Percentiles rank a stretch among this genome's conserved stretches.
phyloP scores from a whole-genome alignment of 2,888 invertebrate species.

The Caenorhabditis drosophilae region DNA sequence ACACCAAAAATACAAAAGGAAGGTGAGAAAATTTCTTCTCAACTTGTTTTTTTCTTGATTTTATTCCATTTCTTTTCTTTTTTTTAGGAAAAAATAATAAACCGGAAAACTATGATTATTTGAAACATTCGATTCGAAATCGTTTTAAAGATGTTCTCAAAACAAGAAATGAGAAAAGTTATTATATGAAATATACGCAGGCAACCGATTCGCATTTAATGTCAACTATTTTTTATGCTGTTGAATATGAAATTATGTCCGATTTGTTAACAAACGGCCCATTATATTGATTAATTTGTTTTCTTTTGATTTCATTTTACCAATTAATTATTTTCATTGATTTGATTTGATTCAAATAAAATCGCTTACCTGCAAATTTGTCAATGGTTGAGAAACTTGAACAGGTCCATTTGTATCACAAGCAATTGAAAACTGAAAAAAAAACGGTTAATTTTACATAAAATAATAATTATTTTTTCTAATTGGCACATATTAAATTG shows the following conservation, averaged over 20 bases:
- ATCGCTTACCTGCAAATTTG: conserved; percentile 81
- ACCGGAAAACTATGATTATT: conserved; percentile 32
- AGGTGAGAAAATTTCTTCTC: conserved; percentile 12
- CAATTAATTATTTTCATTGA: not conserved
- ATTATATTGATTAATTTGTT: conserved; percentile 16
- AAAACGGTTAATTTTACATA: no score
- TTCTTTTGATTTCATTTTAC: not conserved
- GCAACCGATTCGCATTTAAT: conserved; percentile 64
- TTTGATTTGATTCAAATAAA: conserved; percentile 1
- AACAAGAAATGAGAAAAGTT: conserved; percentile 37
- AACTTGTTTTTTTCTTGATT: not conserved
- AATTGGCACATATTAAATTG: no score
- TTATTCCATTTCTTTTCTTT: no score
- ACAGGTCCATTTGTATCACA: conserved; percentile 87
- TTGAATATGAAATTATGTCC: conserved; percentile 55
- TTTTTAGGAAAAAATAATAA: conserved; percentile 28
- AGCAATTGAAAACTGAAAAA: conserved; percentile 74
- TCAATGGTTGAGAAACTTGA: conserved; percentile 95
- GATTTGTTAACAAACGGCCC: conserved; percentile 29
- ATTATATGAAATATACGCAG: conserved; percentile 56
- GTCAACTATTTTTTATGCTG: conserved; percentile 60
- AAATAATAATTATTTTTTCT: no score
- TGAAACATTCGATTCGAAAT: conserved; percentile 39
- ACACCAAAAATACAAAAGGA: conserved; percentile 27
- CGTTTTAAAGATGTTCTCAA: conserved; percentile 44